These are phyloP conservation scores for Orientallactaga sibirica DNA, from an alignment of 2,797 vertebrate species.

Conservation along the genomic window DNA sequence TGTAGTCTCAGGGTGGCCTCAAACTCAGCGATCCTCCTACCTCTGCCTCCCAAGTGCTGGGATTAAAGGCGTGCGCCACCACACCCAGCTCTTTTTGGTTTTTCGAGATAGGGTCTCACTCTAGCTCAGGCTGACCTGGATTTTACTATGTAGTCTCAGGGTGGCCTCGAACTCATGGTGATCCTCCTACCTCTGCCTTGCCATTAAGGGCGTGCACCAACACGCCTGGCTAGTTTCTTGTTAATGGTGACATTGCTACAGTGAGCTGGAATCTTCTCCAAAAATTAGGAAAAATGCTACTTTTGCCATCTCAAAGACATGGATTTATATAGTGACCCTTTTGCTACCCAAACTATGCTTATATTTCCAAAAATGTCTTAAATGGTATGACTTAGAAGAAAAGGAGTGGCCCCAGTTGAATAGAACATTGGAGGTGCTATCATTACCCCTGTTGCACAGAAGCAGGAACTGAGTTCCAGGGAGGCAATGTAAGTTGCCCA, in stretches of 20 bases:
- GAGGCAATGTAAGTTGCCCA: not conserved
- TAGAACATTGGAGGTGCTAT: not conserved
- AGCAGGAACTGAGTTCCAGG: not conserved
- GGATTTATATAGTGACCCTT: not conserved
- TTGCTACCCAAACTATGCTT: not conserved
- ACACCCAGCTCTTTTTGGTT: not conserved
- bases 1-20: no score
- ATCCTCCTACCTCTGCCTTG: no score
- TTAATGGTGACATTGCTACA: not conserved
- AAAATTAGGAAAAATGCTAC: not conserved
- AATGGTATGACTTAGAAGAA: not conserved
- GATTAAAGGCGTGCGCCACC: no score
- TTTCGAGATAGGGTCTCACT: no score
- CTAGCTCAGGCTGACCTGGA: no score
- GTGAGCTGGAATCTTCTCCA: not conserved
- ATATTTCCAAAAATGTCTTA: not conserved
- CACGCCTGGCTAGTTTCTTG: not conserved
- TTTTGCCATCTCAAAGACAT: not conserved
- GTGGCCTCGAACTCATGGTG: no score
- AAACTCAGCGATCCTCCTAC: no score
- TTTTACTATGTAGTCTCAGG: no score
- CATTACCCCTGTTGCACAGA: not conserved
- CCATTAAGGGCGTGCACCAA: no score
- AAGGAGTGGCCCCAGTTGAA: not conserved
- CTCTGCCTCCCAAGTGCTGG: no score